Evolutionary conservation across 2,888 invertebrate genomes (phyloP).

Genomic region (Lordiphosa andalusiaca): DNA sequence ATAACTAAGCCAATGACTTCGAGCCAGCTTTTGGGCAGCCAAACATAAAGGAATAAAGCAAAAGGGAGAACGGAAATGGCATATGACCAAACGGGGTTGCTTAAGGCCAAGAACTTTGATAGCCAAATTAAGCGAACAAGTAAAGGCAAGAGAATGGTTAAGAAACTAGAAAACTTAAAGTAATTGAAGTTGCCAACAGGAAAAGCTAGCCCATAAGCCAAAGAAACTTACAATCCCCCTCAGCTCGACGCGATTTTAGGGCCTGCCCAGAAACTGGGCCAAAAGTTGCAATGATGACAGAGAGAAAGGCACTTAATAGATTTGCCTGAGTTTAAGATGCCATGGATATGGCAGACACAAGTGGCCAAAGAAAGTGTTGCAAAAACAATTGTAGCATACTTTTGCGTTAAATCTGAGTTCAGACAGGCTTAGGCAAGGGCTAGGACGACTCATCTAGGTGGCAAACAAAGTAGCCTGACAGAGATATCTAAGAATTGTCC

Average conservation of each 20-base stretch:
- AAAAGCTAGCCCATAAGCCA: conserved; percentile 16
- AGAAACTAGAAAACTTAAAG: conserved; percentile 44
- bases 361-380: no score
- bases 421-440: no score
- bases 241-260: conserved; percentile 16
- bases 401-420: no score
- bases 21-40: conserved; percentile 18
- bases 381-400: no score
- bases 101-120: conserved; percentile 43
- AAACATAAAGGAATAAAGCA: conserved; percentile 21
- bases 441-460: no score
- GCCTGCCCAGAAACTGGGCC: conserved; percentile 8
- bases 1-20: conserved; percentile 10
- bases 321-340: no score
- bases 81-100: conserved; percentile 21
- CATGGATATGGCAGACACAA: no score
- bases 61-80: conserved; percentile 22
- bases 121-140: conserved; percentile 53
- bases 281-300: neutral
- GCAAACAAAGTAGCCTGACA: no score
- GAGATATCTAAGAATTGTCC: no score
- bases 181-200: conserved; percentile 52
- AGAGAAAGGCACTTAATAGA: no score
- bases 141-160: conserved; percentile 36
- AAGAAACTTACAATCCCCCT: conserved; percentile 7